Base-by-base conservation (phyloP, 2,888 invertebrate genomes). In the Habroteleia sp. region DNA sequence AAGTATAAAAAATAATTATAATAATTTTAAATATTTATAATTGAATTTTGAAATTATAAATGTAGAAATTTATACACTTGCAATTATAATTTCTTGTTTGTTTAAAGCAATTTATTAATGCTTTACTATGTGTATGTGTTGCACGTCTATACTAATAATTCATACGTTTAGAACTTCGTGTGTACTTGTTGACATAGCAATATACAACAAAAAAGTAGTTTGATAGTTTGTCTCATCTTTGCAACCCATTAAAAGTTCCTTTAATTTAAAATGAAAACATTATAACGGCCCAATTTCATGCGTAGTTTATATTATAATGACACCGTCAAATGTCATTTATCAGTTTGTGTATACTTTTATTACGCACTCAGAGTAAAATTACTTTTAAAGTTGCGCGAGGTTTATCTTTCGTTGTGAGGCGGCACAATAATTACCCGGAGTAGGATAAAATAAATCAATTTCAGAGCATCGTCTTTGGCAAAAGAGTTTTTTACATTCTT, bases 391-490 rank as follows among this genome's bases (percentile, higher is more conserved):
- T 58, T 60, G 33, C 6, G 29, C 35, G 17, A 29, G 42, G 56
- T 71, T 71, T 71, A 71, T 62, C 71, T 71, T 71, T 52, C 60
- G 54, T 62, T 62, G 33, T 48, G 27, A 37, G 33, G 62, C 39
- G 39, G 54, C 37, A 33, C 54, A 54, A 71, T 71, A 71, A 71
- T 71, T 71, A 54, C 54, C 33, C 31, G 14, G 39, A 46, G 62
- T 71, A 39, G 41, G 42, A 63, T 44, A 63, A 37, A 63, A 63
- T 63, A 58, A 68, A 68, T 50, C 50, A 68, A 58, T 68, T 68
- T 50, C 33, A 41, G 25, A 33, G 41, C 33, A 11, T 42, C 52
- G 50, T 42, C 27, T 60, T 44, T 41, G 33, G 37, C 27, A n/a
- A n/a, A n/a, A n/a, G 37, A 17, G 50, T 58, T 37, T 20, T 48